Evolutionary conservation across 2,797 vertebrate species (phyloP).

Genomic region (Sebastes ruberrimus): DNA sequence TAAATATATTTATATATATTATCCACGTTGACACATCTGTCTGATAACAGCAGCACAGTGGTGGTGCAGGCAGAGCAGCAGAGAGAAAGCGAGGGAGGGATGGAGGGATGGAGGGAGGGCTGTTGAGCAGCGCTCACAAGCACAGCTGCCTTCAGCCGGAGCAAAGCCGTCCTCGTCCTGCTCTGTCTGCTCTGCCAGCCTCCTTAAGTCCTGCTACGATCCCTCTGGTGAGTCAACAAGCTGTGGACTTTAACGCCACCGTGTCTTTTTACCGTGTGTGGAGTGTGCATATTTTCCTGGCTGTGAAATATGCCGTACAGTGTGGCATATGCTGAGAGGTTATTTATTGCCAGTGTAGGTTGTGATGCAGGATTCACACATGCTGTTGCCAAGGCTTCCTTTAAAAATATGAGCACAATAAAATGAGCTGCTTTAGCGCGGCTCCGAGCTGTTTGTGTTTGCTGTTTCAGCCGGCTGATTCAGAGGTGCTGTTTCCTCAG

Average conservation of each 20-base stretch:
- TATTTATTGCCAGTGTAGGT: conserved; percentile 35
- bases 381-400: conserved; percentile 52
- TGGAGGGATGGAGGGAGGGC: conserved; percentile 21
- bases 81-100: conserved; percentile 30
- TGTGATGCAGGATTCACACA: conserved; percentile 36
- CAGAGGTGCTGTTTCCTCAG: conserved; percentile 35
- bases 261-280: background rate
- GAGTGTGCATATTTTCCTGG: background rate
- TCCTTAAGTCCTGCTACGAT: conserved; percentile 22
- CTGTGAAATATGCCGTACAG: conserved; percentile 14
- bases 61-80: conserved; percentile 35
- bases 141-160: conserved; percentile 41
- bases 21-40: conserved; percentile 19
- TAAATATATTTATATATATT: too few species aligned
- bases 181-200: conserved; percentile 8
- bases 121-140: conserved; percentile 33
- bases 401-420: conserved; percentile 21
- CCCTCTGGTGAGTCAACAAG: conserved; percentile 56
- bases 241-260: conserved; percentile 1
- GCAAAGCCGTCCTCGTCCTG: conserved; percentile 33
- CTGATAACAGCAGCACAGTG: conserved; percentile 10
- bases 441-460: conserved; percentile 22
- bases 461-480: conserved; percentile 33
- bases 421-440: background rate
- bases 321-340: conserved; percentile 49